phyloP scores from a whole-genome alignment of 2,113 vertebrate species.

The Hepsetus odoe region DNA sequence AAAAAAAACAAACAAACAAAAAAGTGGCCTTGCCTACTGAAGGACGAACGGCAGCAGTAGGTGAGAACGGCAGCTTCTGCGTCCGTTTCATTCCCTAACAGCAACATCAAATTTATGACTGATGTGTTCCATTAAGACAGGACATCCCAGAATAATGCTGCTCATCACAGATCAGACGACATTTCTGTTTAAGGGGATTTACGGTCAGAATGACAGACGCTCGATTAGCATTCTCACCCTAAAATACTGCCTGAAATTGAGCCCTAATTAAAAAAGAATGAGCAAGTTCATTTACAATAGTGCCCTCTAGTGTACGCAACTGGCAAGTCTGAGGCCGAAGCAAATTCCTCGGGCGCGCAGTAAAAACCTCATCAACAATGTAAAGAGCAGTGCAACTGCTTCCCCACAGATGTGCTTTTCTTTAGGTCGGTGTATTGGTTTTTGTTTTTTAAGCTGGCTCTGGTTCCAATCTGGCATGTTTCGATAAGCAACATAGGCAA shows the following conservation, averaged over 20 bases:
- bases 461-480: too few species aligned
- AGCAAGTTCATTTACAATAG: slow-evolving; percentile 3
- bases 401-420: too few species aligned
- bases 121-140: background rate
- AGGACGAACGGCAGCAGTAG: too few species aligned
- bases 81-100: background rate
- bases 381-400: too few species aligned
- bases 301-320: slow-evolving; percentile 32
- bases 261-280: background rate
- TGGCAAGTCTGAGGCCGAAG: background rate
- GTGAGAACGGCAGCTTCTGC: too few species aligned
- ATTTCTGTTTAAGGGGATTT: background rate
- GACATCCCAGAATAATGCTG: background rate
- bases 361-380: too few species aligned
- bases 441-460: too few species aligned
- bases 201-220: background rate
- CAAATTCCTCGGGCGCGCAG: too few species aligned
- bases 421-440: too few species aligned
- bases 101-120: background rate
- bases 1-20: too few species aligned
- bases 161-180: background rate
- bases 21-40: too few species aligned
- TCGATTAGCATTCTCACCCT: background rate
- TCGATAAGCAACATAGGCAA: too few species aligned
- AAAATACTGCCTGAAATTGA: background rate